These are phyloP conservation scores for Microvelia longipes DNA, from an alignment of 1,140 invertebrate species.

Conservation along the genomic window DNA sequence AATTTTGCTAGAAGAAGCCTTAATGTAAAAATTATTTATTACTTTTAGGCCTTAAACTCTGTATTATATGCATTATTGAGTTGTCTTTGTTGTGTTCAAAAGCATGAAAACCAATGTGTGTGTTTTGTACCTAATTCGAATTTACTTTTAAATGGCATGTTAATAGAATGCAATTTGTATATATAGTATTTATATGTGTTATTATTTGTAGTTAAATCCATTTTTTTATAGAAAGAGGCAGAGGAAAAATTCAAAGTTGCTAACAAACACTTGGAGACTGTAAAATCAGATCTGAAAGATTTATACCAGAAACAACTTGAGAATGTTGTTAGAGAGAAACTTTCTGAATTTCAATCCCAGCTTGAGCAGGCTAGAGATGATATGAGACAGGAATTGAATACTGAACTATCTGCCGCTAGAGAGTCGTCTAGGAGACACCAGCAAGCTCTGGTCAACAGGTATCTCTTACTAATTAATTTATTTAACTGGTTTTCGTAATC, in stretches of 20 bases:
- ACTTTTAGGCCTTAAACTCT: no score
- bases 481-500: background rate
- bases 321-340: conserved; percentile 51
- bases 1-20: no score
- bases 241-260: conserved; percentile 38
- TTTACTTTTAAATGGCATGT: no score
- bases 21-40: no score
- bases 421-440: conserved; percentile 53
- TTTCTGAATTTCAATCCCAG: conserved; percentile 59
- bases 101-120: no score
- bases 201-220: no score
- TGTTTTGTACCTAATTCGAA: no score
- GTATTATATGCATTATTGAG: no score
- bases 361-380: conserved; percentile 47
- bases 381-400: conserved; percentile 44
- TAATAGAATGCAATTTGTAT: no score
- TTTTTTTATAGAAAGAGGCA: conserved; percentile 32
- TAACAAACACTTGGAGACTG: conserved; percentile 42
- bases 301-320: conserved; percentile 68
- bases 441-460: conserved; percentile 55
- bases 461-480: conserved; percentile 17
- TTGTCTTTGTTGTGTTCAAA: no score
- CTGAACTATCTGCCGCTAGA: conserved; percentile 45
- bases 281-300: conserved; percentile 46
- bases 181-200: no score